Base-by-base conservation (phyloP, 92 coral and sea anemone species). In the Parazoanthus swiftii region DNA sequence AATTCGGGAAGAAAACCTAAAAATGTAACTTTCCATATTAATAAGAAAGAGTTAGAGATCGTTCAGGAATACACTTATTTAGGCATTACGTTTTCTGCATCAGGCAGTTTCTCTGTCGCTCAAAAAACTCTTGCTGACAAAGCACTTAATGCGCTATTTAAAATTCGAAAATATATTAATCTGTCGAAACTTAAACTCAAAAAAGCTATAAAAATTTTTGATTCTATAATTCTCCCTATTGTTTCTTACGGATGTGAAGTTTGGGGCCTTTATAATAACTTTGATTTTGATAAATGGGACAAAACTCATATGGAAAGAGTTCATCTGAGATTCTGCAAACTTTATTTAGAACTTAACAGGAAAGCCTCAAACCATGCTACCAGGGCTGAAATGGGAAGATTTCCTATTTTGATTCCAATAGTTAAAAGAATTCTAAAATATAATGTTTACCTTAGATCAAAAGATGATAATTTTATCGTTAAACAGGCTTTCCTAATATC, bases 221-320 rank as follows among this genome's bases (percentile, higher is more conserved):
- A 66, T n/a, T 66, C 72, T 66, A n/a, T 66, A 66, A 66, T 66
- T 20, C 72, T 66, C 29, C 72, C 72, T 20, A 66, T 66, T 20
- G 29, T 66, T 66, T 20, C 72, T 66, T 66, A 66, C 29, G 72
- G 72, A 66, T 66, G 72, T n/a, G 72, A 66, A 66, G 29, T 66
- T 66, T 66, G 72, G 72, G 72, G 72, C n/a, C 72, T 66, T 66
- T 66, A 66, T 66, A 66, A 66, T n/a, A 66, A 66, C 72, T 66
- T 66, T 20, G 72, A 66, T 66, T 66, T 66, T 66, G 72, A 66
- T 66, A 29, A 29, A 29, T 29, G 33, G 33, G 33, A 29, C 33
- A 29, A 29, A 29, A 29, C 33, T 29, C 33, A 66, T 20, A 66
- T 66, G 72, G 72, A 66, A 66, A 66, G 29, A 66, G 72, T 66